Base-by-base conservation (phyloP, 92 coral and sea anemone species). In the Porites rus region DNA sequence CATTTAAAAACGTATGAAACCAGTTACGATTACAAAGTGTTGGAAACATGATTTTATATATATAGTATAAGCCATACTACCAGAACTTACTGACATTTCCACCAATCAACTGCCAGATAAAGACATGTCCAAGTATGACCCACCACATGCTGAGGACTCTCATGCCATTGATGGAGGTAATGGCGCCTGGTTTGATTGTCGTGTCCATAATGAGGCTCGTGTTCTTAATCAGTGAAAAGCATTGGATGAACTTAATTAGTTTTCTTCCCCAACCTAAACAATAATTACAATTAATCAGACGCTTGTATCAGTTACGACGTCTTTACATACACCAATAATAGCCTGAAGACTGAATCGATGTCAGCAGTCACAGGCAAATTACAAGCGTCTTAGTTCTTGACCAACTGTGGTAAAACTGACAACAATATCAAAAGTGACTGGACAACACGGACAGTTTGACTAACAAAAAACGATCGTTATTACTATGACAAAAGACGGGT, bases 61-160 rank as follows among this genome's bases (percentile, higher is more conserved):
- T 14, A 7, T 38, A 38, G 46, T 38, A 38, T 0, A 38, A 38
- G 46, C 46, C 46, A 38, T 38, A 38, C 5, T 3, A 0, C 6
- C 46, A 4, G 46, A 38, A 78, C 83, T 78, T 78, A 78, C 83
- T 78, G 71, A 78, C 38, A 63, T 78, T 78, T 78, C 83, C 83
- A 12, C 80, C 66, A 64, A 65, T 51, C 69, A 78, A 10, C 16
- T 62, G 72, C 83, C 69, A 60, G 22, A 78, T 8, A 17, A 88
- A 84, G 6, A 94, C 93, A 53, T 95, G 98, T n/a, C 98, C 98
- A 16, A 95, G 91, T 17, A 95, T 88, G 46, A 95, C 93, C 98
- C 98, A 95, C 82, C 92, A 92, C 94, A 95, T 95, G 85, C 98
- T 95, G 62, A 95, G 94, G 2, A 95, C 98, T 53, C 98, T 88